A percentile compares a stretch with the other conserved stretches of the same genome.
phyloP scores from a whole-genome alignment of 2,797 vertebrate genomes.

The Pipistrellus pipistrellus region DNA sequence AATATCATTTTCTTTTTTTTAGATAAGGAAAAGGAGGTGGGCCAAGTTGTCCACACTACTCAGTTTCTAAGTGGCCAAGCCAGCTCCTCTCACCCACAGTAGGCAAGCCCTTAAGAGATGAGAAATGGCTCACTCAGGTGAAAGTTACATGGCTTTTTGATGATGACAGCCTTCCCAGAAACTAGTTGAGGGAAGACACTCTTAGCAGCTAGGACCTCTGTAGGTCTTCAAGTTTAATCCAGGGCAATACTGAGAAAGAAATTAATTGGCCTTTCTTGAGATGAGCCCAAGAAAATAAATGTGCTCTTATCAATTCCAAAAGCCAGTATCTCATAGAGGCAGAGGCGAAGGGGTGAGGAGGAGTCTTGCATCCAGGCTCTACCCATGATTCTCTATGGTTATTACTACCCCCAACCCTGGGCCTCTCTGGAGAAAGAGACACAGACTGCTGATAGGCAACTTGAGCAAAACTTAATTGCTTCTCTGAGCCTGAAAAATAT shows the following conservation, averaged over 20 bases:
- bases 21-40: background rate
- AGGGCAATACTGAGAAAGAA: background rate
- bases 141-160: background rate
- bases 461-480: conserved; percentile 86
- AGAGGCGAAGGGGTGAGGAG: background rate
- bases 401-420: background rate
- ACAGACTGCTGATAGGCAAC: conserved; percentile 80
- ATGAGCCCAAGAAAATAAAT: background rate
- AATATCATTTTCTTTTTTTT: background rate
- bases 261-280: background rate
- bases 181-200: background rate
- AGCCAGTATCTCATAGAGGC: background rate
- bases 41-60: background rate
- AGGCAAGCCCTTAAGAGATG: background rate
- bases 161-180: background rate
- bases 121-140: background rate
- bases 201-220: background rate
- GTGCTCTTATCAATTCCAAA: background rate
- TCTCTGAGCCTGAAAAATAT: conserved; percentile 88
- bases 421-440: background rate
- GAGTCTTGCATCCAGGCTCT: fast-evolving
- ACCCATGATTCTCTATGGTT: background rate
- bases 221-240: background rate
- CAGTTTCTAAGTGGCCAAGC: fast-evolving
- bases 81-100: background rate